These are phyloP conservation scores for Atta cephalotes DNA, from an alignment of 1,140 invertebrate species.

Conservation along the genomic window DNA sequence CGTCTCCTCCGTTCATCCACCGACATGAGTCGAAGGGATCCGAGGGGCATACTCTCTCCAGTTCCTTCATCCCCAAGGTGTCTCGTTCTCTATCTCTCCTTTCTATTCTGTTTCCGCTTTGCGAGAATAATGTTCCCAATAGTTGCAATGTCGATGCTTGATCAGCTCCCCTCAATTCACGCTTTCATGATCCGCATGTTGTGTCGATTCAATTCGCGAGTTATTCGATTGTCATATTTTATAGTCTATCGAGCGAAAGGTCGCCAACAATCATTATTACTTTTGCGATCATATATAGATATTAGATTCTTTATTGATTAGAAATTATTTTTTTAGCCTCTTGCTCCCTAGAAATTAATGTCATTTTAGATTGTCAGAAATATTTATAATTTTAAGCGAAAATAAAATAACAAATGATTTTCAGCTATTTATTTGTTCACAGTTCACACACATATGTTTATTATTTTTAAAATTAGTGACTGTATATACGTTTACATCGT, in stretches of 20 bases:
- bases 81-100: slow-evolving; percentile 4
- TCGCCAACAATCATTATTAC: slow-evolving; percentile 39
- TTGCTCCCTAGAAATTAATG: background rate
- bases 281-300: background rate
- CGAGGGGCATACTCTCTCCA: slow-evolving; percentile 30
- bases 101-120: background rate
- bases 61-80: slow-evolving; percentile 2
- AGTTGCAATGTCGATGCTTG: slow-evolving; percentile 75
- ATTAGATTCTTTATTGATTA: background rate
- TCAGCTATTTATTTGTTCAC: background rate
- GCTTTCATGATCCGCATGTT: slow-evolving; percentile 63
- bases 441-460: background rate
- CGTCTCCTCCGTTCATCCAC: slow-evolving; percentile 26
- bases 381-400: background rate
- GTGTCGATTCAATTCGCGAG: slow-evolving; percentile 63
- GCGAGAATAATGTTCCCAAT: slow-evolving; percentile 58
- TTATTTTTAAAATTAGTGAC: no score
- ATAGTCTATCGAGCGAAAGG: slow-evolving; percentile 51
- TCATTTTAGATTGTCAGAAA: background rate
- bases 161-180: slow-evolving; percentile 70
- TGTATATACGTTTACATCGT: no score
- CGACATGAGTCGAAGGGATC: slow-evolving; percentile 50
- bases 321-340: no score
- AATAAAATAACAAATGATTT: background rate
- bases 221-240: slow-evolving; percentile 24